Percentiles rank a stretch among this genome's conserved stretches.
Evolutionary conservation across 2,797 vertebrate species (phyloP).

Genomic region (Geotrypetes seraphini): DNA sequence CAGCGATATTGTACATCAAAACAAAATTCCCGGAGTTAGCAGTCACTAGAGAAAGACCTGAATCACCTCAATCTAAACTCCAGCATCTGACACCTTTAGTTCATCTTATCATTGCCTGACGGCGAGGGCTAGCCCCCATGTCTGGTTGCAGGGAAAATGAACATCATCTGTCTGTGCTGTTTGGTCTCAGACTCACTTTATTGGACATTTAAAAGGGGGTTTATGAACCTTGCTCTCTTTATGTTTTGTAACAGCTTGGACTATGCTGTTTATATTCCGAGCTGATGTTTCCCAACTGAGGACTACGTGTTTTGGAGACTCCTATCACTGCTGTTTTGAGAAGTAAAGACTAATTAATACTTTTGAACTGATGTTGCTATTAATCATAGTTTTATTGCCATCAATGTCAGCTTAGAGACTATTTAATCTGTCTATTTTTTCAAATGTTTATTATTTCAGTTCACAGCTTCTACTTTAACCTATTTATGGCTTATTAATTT

Average conservation of each 20-base stretch:
- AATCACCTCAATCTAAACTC: slow-evolving; percentile 12
- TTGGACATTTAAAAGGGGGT: slow-evolving; percentile 29
- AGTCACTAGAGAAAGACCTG: slow-evolving; percentile 17
- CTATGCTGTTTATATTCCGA: slow-evolving; percentile 31
- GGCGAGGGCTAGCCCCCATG: slow-evolving; percentile 10
- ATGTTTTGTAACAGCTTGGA: slow-evolving; percentile 17
- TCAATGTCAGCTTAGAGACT: slow-evolving; percentile 4
- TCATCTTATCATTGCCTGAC: slow-evolving; percentile 21
- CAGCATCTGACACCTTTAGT: slow-evolving; percentile 23
- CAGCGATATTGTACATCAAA: background rate
- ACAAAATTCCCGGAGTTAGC: slow-evolving; percentile 13
- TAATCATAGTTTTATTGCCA: slow-evolving; percentile 32
- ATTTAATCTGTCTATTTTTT: slow-evolving; percentile 9
- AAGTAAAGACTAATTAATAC: slow-evolving; percentile 31
- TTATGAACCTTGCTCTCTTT: slow-evolving; percentile 28
- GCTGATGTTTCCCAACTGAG: slow-evolving; percentile 13
- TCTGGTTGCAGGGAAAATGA: slow-evolving; percentile 31
- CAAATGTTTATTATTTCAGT: no score
- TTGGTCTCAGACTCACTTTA: slow-evolving; percentile 31
- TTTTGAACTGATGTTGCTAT: slow-evolving; percentile 15
- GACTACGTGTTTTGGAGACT: slow-evolving; percentile 12
- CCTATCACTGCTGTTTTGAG: slow-evolving; percentile 17
- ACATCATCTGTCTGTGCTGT: slow-evolving; percentile 36
- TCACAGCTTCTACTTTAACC: no score
- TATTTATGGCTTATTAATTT: no score